Conservation (phyloP, 2,888 invertebrate species). For the Leucozona laternaria region DNA sequence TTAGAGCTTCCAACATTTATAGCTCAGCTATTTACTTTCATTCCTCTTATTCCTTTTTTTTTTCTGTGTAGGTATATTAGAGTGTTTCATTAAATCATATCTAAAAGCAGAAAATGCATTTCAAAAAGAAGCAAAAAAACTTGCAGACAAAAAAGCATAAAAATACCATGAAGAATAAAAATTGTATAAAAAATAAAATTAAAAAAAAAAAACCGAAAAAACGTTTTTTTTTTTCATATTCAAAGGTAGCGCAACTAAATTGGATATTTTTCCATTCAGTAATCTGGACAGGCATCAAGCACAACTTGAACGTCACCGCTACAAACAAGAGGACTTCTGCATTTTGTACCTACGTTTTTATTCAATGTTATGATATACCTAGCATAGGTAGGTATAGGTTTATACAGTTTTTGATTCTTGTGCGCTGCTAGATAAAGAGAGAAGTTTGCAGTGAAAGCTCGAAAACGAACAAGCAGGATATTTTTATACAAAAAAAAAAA, state of each 20-base stretch:
- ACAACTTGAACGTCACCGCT: constrained; percentile 58
- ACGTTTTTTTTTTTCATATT: constrained; percentile 34
- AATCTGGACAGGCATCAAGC: constrained; percentile 61
- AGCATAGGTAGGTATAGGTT: neutral
- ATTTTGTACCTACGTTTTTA: neutral
- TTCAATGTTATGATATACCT: neutral
- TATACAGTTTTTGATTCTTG: neutral
- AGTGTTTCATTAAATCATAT: constrained; percentile 70
- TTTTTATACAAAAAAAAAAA: neutral
- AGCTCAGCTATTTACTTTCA: neutral
- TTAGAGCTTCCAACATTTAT: constrained; percentile 2
- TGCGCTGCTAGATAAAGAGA: constrained; percentile 26
- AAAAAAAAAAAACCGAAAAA: constrained; percentile 6
- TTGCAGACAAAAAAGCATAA: neutral
- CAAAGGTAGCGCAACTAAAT: constrained; percentile 55
- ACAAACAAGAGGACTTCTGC: constrained; percentile 7
- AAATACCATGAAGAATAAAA: constrained; percentile 6
- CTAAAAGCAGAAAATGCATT: constrained; percentile 55
- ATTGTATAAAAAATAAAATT: neutral
- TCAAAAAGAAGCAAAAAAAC: neutral
- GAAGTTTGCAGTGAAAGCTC: constrained; percentile 16
- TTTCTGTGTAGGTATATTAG: constrained; percentile 1
- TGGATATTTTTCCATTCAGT: constrained; percentile 66
- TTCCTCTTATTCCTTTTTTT: neutral
- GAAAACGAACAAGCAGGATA: neutral